A percentile compares a stretch with the other conserved stretches of the same genome.
These are phyloP conservation scores for Steinernema hermaphroditum DNA, from an alignment of 2,888 invertebrate species.

Conservation along the genomic window DNA sequence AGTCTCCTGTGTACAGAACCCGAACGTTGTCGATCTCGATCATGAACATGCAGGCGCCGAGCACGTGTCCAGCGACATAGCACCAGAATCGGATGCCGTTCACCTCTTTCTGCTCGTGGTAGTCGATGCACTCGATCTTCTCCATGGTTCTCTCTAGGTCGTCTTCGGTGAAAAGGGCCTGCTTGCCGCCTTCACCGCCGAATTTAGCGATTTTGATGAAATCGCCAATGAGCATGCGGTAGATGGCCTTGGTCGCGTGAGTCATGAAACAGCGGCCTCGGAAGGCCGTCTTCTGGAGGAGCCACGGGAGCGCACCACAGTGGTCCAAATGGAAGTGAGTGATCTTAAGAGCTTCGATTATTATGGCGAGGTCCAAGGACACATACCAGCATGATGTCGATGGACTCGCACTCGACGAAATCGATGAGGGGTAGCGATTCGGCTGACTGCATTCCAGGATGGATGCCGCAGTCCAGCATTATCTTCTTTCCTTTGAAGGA, in stretches of 20 bases:
- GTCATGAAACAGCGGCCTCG: conserved; percentile 92
- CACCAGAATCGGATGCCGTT: conserved; percentile 94
- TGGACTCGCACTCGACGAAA: conserved; percentile 91
- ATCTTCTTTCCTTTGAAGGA: conserved; percentile 99
- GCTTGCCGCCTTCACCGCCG: conserved; percentile 32
- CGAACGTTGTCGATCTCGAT: conserved; percentile 98
- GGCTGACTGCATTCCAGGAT: conserved; percentile 94
- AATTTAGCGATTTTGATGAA: conserved; percentile 83
- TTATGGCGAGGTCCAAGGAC: neutral
- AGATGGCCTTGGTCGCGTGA: conserved; percentile 98
- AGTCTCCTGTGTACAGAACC: conserved; percentile 82
- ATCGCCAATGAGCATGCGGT: conserved; percentile 95
- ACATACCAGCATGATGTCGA: conserved; percentile 81
- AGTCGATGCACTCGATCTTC: conserved; percentile 82
- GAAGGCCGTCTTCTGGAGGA: conserved; percentile 92
- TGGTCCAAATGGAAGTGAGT: conserved; percentile 89
- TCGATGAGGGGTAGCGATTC: conserved; percentile 97
- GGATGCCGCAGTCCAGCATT: conserved; percentile 97
- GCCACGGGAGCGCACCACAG: conserved; percentile 96
- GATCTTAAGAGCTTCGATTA: conserved; percentile 42
- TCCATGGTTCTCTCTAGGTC: conserved; percentile 97
- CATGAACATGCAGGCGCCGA: conserved; percentile 99
- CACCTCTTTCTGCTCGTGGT: conserved; percentile 89
- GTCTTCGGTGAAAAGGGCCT: conserved; percentile 91
- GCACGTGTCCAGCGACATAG: conserved; percentile 96